phyloP scores from a whole-genome alignment of 2,888 invertebrate species.

The Rutpela maculata region DNA sequence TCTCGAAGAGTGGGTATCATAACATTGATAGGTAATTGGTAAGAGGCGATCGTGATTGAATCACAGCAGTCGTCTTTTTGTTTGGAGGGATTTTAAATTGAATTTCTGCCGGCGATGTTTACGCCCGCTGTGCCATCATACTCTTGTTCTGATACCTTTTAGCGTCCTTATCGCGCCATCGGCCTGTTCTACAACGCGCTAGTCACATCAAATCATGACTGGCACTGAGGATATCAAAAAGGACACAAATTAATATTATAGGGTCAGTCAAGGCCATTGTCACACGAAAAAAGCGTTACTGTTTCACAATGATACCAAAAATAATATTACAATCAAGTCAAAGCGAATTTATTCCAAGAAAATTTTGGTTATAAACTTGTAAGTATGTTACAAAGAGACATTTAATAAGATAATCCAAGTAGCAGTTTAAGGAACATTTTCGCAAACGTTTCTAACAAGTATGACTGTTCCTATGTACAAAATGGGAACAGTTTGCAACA shows the following conservation, averaged over 20 bases:
- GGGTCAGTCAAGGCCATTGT: conserved; percentile 11
- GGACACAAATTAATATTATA: conserved; percentile 19
- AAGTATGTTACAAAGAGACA: too few species aligned
- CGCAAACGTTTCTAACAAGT: too few species aligned
- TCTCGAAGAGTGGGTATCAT: conserved; percentile 32
- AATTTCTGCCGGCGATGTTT: conserved; percentile 66
- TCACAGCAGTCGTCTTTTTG: conserved; percentile 71
- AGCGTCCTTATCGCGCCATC: conserved; percentile 64
- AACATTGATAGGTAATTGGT: conserved; percentile 68
- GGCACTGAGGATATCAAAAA: not conserved
- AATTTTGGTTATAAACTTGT: too few species aligned
- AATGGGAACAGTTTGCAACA: too few species aligned
- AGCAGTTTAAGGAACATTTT: too few species aligned
- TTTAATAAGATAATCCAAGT: too few species aligned
- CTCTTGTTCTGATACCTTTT: conserved; percentile 68
- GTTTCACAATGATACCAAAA: too few species aligned
- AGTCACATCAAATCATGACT: conserved; percentile 40
- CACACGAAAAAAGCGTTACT: not conserved
- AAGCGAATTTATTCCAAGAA: too few species aligned
- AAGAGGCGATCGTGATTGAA: conserved; percentile 70
- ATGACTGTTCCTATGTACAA: too few species aligned
- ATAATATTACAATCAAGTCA: too few species aligned
- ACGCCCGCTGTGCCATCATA: conserved; percentile 61
- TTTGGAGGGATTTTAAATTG: conserved; percentile 70
- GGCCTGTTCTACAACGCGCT: conserved; percentile 29